A percentile compares a stretch with the other conserved stretches of the same genome.
Evolutionary conservation across 2,797 vertebrate species (phyloP).

Genomic region (Bovichtus diacanthus): DNA sequence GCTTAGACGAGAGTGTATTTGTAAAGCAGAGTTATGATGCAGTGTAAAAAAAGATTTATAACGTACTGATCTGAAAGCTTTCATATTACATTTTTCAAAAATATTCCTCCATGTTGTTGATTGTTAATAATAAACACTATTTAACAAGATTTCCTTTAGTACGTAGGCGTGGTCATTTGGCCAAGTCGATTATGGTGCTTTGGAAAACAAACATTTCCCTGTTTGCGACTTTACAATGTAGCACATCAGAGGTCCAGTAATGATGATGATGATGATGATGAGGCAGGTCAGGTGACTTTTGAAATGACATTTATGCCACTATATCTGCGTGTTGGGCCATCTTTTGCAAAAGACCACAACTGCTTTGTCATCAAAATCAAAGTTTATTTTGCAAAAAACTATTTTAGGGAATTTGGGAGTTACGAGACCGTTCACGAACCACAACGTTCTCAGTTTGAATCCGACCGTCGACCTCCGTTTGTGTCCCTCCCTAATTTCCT

Average conservation of each 20-base stretch:
- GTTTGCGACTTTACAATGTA: neutral
- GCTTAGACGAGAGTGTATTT: neutral
- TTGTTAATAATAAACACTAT: conserved; percentile 17
- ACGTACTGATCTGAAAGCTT: conserved; percentile 3
- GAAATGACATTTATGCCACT: neutral
- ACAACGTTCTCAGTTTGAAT: neutral
- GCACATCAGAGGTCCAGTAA: neutral
- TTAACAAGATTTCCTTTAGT: neutral
- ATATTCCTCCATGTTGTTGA: conserved; percentile 8
- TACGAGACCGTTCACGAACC: neutral
- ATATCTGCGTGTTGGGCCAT: neutral
- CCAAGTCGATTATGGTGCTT: neutral
- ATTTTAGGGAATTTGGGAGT: neutral
- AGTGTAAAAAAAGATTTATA: neutral
- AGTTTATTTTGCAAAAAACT: neutral
- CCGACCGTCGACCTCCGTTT: neutral
- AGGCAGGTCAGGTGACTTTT: conserved; percentile 1
- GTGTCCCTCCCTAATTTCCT: neutral
- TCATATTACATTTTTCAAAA: neutral
- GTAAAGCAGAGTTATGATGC: neutral
- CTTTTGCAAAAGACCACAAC: neutral
- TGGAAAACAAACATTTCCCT: neutral
- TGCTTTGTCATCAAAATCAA: neutral
- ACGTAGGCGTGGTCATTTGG: neutral
- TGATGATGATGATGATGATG: neutral